These are phyloP conservation scores for Caenorhabditis sp. DNA, from an alignment of 2,888 invertebrate genomes.

Conservation along the genomic window DNA sequence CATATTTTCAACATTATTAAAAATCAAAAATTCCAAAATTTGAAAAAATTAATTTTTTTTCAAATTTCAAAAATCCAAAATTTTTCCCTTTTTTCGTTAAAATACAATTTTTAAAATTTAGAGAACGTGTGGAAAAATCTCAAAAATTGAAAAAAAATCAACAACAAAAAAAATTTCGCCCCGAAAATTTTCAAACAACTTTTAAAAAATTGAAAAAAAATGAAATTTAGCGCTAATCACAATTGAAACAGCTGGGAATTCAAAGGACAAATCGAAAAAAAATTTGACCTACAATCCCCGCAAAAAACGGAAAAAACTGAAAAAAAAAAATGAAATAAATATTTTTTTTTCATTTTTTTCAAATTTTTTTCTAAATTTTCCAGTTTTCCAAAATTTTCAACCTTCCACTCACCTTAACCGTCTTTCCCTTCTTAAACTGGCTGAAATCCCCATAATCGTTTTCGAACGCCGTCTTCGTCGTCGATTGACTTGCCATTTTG, in stretches of 20 bases:
- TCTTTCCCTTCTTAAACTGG: conserved; percentile 57
- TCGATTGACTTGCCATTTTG: conserved; percentile 30
- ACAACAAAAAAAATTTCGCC: no score
- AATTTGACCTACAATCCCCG: no score
- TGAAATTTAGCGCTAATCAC: no score
- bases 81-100: neutral
- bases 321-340: no score
- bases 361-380: no score
- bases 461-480: conserved; percentile 36
- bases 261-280: no score
- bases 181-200: no score
- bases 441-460: conserved; percentile 63
- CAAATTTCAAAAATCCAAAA: neutral
- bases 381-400: neutral
- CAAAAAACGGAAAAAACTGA: no score
- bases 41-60: conserved; percentile 2
- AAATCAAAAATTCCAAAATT: no score
- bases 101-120: neutral
- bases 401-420: conserved; percentile 27
- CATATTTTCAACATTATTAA: no score
- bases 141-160: neutral
- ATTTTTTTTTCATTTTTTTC: neutral
- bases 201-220: no score
- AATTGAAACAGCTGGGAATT: no score
- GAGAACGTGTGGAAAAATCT: neutral